phyloP scores from a whole-genome alignment of 1,140 invertebrate species.

The Yoshiicerus persimilis region DNA sequence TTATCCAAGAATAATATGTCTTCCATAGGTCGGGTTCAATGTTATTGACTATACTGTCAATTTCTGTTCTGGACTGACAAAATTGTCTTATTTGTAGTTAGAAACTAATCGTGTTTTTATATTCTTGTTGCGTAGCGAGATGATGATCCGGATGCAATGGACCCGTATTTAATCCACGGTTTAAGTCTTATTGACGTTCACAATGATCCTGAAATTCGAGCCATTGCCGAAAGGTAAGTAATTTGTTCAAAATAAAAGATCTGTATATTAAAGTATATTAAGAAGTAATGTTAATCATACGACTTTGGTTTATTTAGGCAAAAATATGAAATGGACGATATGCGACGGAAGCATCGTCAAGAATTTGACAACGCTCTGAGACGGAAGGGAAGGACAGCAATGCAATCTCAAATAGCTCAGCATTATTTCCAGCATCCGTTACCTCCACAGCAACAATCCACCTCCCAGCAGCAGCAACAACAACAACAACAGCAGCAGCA shows the following conservation, averaged over 20 bases:
- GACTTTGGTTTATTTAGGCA: slow-evolving; percentile 25
- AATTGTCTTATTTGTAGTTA: background rate
- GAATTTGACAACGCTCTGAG: slow-evolving; percentile 38
- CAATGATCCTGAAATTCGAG: slow-evolving; percentile 40
- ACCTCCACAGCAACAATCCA: background rate
- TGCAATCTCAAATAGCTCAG: background rate
- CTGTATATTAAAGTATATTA: no score
- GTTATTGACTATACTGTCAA: background rate
- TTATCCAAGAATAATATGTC: background rate
- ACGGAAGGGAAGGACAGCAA: slow-evolving; percentile 29
- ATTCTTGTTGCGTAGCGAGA: background rate
- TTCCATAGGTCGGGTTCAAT: background rate
- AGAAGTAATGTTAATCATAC: no score
- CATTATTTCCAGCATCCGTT: background rate
- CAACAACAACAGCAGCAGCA: slow-evolving; percentile 25
- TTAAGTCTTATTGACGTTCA: slow-evolving; percentile 27
- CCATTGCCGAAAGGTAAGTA: slow-evolving; percentile 36
- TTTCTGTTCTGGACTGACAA: background rate
- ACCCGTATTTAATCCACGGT: slow-evolving; percentile 22
- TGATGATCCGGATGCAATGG: slow-evolving; percentile 18
- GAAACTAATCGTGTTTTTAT: background rate
- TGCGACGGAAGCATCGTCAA: slow-evolving; percentile 32
- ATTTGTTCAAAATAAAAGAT: no score
- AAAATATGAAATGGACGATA: slow-evolving; percentile 42
- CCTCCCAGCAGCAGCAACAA: background rate